phyloP scores from a whole-genome alignment of 2,113 vertebrate species.

The Meles meles region DNA sequence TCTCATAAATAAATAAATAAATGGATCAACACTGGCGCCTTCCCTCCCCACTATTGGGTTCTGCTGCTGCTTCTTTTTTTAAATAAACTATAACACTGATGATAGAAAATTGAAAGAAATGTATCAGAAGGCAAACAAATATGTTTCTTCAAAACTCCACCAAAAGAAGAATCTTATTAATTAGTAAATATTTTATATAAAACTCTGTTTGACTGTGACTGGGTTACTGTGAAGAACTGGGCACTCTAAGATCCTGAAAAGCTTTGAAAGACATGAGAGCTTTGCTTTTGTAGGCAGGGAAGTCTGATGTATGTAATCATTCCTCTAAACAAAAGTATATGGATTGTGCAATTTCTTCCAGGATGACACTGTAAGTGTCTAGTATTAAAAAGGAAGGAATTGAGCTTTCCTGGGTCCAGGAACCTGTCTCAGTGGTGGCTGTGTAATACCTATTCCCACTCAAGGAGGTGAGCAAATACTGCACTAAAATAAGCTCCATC shows the following conservation, averaged over 20 bases:
- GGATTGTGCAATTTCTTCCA: background rate
- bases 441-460: background rate
- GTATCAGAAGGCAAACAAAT: background rate
- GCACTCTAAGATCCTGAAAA: background rate
- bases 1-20: background rate
- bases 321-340: background rate
- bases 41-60: background rate
- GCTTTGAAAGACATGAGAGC: background rate
- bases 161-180: background rate
- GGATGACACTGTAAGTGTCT: background rate
- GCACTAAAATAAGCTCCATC: background rate
- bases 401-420: background rate
- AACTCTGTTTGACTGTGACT: background rate
- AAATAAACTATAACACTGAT: background rate
- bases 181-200: background rate
- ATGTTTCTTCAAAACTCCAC: background rate
- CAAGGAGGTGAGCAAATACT: background rate
- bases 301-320: background rate
- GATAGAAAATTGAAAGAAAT: background rate
- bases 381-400: background rate
- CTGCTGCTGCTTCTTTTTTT: background rate
- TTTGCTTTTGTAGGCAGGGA: background rate
- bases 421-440: background rate
- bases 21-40: background rate
- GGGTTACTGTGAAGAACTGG: background rate